Base-by-base conservation (phyloP, 2,888 invertebrate genomes). In the Noctua janthina region DNA sequence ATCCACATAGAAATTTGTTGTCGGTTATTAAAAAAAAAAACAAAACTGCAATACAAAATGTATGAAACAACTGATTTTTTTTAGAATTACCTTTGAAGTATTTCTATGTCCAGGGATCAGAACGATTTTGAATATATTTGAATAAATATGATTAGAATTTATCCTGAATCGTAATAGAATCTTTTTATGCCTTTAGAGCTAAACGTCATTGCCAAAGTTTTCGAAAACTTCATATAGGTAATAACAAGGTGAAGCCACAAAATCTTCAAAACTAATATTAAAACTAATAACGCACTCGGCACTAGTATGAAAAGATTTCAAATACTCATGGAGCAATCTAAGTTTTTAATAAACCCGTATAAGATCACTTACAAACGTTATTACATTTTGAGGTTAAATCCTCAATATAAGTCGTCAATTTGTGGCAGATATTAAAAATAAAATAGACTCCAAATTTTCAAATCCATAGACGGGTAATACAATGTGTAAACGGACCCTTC, bases 261-360 rank as follows among this genome's bases (percentile, higher is more conserved):
- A 76, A 77, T 39, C 79, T 74, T 70, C 8, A 67, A 66, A 83
- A 78, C 59, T 73, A 56, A 86, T 83, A 86, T 39, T n/a, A 71
- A 74, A 87, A 74, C 62, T 77, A 72, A 84, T 81, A 83, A 64
- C 39, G n/a, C 35, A 23, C 17, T 11, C 75, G 39, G 20, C 4
- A 66, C 35, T 74, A n/a, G 8, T 54, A 20, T 6, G 81, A 80
- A 69, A 66, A 59, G n/a, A 49, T 76, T 77, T 70, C 76, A 71
- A 86, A 76, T 75, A 87, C 74, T 78, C 49, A 46, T 0, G 66
- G 1, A 56, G 56, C 64, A 59, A 81, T 85, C 35, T 56, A 74
- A 78, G 71, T 85, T 81, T 81, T 78, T 71, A 77, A 86, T 85
- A 74, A 80, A 70, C 54, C 23, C 15, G 39, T 69, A 35, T 7